Conservation (phyloP, 2,888 invertebrate species). For the Phlogophora meticulosa region DNA sequence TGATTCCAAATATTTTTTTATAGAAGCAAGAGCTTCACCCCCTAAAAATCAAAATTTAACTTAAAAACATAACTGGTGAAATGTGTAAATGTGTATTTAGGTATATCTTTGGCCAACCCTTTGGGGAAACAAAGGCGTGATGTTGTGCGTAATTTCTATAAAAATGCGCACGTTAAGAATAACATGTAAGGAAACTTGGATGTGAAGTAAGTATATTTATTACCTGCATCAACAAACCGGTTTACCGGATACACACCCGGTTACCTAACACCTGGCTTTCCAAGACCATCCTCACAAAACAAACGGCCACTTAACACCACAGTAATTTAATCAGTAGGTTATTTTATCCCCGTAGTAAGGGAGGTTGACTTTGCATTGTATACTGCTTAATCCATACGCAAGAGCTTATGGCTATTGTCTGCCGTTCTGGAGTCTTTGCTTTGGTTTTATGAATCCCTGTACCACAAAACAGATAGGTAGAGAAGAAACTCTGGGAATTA, state of each 20-base stretch:
- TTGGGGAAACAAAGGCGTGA: no score
- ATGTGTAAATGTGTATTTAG: no score
- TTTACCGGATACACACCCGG: not conserved
- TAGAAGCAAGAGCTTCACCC: no score
- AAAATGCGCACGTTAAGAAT: no score
- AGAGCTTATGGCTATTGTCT: conserved; percentile 67
- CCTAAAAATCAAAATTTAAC: no score
- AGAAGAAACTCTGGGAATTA: conserved; percentile 7
- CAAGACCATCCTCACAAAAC: conserved; percentile 22
- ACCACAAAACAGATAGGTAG: not conserved
- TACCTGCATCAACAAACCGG: not conserved
- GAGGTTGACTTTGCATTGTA: conserved; percentile 57
- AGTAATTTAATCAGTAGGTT: conserved; percentile 50
- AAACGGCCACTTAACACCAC: conserved; percentile 24
- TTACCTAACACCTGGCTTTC: conserved; percentile 24
- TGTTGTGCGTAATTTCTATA: no score
- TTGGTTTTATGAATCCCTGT: conserved; percentile 45
- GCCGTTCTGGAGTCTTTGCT: conserved; percentile 46
- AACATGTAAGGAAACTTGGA: no score
- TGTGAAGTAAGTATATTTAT: no score
- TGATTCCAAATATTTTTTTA: no score
- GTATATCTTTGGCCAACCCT: no score
- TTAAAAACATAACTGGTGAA: no score
- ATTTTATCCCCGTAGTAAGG: conserved; percentile 56
- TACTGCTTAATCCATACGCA: conserved; percentile 62